Percentiles rank a stretch among this genome's conserved stretches.
Conservation (phyloP, 92 coral and sea anemone species). For the Epizoanthus scotinus region DNA sequence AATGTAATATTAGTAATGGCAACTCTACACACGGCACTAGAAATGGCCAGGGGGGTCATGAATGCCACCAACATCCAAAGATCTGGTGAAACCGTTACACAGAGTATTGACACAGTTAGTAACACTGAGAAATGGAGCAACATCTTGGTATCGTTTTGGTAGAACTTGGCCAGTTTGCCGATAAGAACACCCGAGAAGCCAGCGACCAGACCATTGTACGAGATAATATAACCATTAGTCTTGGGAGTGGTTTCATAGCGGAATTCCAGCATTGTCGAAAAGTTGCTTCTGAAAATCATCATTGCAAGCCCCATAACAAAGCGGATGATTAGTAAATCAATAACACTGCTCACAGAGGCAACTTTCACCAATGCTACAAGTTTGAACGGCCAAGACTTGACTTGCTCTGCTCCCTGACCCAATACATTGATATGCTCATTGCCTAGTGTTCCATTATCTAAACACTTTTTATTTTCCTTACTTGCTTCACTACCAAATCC, state of each 20-base stretch:
- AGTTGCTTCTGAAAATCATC: conserved; percentile 89
- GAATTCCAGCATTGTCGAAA: conserved; percentile 79
- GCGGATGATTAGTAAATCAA: conserved; percentile 77
- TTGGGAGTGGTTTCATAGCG: conserved; percentile 86
- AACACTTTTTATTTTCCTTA: neutral
- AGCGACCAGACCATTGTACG: conserved; percentile 78
- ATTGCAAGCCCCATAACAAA: conserved; percentile 85
- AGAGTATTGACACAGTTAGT: conserved; percentile 64
- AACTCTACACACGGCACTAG: conserved; percentile 88
- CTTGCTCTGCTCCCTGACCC: neutral
- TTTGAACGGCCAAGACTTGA: conserved; percentile 21
- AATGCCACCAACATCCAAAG: conserved; percentile 63
- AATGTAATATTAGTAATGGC: conserved; percentile 78
- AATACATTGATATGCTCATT: neutral
- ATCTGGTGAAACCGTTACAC: conserved; percentile 84
- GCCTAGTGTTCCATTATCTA: neutral
- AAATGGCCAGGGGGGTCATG: conserved; percentile 77
- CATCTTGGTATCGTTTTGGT: conserved; percentile 77
- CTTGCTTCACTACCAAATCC: conserved; percentile 5
- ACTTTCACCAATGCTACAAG: conserved; percentile 40
- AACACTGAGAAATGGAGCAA: conserved; percentile 70
- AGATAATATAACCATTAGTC: conserved; percentile 86
- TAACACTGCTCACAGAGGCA: conserved; percentile 62
- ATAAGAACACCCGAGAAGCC: conserved; percentile 82
- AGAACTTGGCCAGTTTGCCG: conserved; percentile 61